A percentile compares a stretch with the other conserved stretches of the same genome.
phyloP scores from a whole-genome alignment of 92 coral and sea anemone genomes.

The Actinernus sp. region DNA sequence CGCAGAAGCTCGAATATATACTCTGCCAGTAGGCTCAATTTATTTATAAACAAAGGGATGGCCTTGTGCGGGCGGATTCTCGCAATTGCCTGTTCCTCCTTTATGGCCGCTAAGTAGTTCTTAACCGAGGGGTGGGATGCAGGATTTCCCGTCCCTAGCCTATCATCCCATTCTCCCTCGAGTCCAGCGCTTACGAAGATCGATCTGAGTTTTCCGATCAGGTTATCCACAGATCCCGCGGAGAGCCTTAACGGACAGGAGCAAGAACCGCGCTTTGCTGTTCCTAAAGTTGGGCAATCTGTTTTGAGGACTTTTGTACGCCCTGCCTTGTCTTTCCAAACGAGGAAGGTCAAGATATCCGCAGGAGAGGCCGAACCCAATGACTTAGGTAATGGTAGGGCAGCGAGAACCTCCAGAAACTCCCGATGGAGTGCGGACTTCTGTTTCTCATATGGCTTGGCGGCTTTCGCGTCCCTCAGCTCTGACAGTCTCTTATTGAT shows the following conservation, averaged over 20 bases:
- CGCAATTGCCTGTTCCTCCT: slow-evolving; percentile 38
- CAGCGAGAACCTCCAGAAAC: too few relatives aligned
- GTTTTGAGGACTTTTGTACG: background rate
- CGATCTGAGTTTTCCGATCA: slow-evolving; percentile 8
- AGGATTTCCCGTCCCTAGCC: background rate
- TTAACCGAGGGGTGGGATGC: slow-evolving; percentile 10
- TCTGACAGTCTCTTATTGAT: too few relatives aligned
- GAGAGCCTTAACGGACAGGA: background rate
- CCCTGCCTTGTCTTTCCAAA: too few relatives aligned
- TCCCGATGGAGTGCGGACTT: too few relatives aligned
- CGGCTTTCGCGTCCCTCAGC: too few relatives aligned
- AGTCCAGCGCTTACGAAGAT: background rate
- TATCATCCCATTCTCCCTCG: slow-evolving; percentile 1
- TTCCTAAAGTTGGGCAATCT: background rate
- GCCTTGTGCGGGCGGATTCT: slow-evolving; percentile 22
- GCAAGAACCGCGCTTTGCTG: background rate
- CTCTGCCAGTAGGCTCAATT: slow-evolving; percentile 2
- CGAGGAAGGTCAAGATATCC: too few relatives aligned
- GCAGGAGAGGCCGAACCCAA: too few relatives aligned
- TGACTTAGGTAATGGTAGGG: too few relatives aligned
- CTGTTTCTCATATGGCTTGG: too few relatives aligned
- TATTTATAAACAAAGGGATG: slow-evolving; percentile 31
- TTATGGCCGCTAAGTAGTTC: slow-evolving; percentile 12
- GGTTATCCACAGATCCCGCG: slow-evolving; percentile 6
- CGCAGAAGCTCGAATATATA: slow-evolving; percentile 15